Evolutionary conservation across 2,888 invertebrate species (phyloP), one percentile per base, ranked within the genome.

Genomic region (Cheilosia soror): DNA sequence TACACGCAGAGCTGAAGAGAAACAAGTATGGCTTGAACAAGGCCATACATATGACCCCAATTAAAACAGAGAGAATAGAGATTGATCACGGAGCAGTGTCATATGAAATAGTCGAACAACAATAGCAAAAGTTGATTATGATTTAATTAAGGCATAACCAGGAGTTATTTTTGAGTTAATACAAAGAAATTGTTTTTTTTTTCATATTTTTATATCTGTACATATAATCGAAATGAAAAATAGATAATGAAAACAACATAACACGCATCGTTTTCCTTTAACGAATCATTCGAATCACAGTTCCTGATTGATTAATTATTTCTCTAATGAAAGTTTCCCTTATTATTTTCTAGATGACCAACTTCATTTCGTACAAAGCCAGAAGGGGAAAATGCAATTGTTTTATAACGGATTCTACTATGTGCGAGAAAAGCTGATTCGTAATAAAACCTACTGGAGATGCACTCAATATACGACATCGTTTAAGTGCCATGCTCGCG

Each of bases 1-100:
- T 91, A n/a, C 92, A 92, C 69, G 92, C 92, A 2, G 91, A 92
- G 73, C 87, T 92, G 4, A 92, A 92, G 84, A 90, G 92, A 25
- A 92, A 91, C 55, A 92, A 92, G 86, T 92, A 92, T 84, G 90
- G 90, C 31, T 89, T 91, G 5, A 91, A 88, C 87, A 91, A 91
- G 87, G 68, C 85, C 1, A 89, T 87, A 6, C 80, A 80, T 63
- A 66, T 89, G 42, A 76, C 87, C 0, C 88, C 89, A 31, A 75
- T 89, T 9, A 86, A 88, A n/a, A 31, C 77, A 4, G 90, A 90
- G 40, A 65, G 89, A 4, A 87, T 90, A 62, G 90, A 90, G 25
- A 87, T 88, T 31, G 89, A 88, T 20, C 87, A 81, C 0, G 69
- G 44, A n/a, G 4, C 37, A 20, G 60, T 84, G 9, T 66, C 79